Evolutionary conservation across 2,113 vertebrate genomes (phyloP).

Genomic region (Fregata magnificens): DNA sequence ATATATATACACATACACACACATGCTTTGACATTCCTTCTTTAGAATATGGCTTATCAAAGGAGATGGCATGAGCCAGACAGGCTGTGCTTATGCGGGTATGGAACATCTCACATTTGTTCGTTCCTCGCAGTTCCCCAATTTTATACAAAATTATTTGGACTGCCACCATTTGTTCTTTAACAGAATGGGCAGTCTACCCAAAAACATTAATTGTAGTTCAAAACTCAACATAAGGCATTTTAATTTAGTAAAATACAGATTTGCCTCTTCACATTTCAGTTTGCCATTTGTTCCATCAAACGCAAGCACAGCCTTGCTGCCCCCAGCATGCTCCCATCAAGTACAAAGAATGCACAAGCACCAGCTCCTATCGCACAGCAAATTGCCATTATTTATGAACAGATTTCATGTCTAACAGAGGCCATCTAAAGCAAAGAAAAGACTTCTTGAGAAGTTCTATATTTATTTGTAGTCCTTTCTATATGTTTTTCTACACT

Average conservation of each 20-base stretch:
- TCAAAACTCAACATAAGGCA: neutral
- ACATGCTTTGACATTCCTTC: neutral
- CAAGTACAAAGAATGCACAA: fast-evolving
- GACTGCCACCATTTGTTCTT: neutral
- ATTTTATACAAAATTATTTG: neutral
- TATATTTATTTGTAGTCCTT: neutral
- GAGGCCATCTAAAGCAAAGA: neutral
- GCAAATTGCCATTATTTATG: neutral
- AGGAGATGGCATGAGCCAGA: neutral
- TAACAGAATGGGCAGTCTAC: neutral
- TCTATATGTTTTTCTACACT: neutral
- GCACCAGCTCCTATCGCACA: neutral
- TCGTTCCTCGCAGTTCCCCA: neutral
- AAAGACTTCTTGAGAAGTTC: neutral
- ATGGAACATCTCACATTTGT: neutral
- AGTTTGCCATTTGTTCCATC: neutral
- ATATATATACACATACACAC: neutral
- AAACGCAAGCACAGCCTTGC: neutral
- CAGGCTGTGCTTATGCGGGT: neutral
- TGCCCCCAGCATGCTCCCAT: neutral
- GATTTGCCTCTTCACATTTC: neutral
- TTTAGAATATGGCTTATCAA: neutral
- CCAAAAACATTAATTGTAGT: neutral
- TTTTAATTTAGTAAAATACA: neutral
- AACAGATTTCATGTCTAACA: neutral